Evolutionary conservation across 2,888 invertebrate species (phyloP), one percentile per base, ranked within the genome.

Genomic region (Pemphredon lugubris): DNA sequence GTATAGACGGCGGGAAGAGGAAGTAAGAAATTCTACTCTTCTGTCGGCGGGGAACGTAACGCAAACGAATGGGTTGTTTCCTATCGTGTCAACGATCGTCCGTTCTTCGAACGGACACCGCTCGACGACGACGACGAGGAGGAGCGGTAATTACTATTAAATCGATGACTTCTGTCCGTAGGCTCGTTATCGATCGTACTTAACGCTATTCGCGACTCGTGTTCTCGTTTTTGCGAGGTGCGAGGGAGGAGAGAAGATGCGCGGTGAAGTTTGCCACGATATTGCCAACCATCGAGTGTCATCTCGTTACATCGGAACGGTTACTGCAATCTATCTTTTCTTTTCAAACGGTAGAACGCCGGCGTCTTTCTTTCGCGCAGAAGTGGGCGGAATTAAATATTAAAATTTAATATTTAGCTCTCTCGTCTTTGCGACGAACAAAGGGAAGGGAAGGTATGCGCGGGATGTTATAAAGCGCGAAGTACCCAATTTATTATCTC

Each of bases 101-200:
- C 30, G 39, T 34, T 42, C 42, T 16, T 1, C 44, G n/a, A 45
- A 50, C 37, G 32, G 34, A 37, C n/a, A n/a, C 34, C 48, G 44
- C 5, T 18, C 26, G 16, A 13, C 70, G 23, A 53, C 53, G 23
- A 13, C 70, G 23, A 53, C 53, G 23, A 59, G 40, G 63, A 66
- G 26, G 47, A 53, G 53, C 34, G 54, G 55, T 60, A 61, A 76
- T 76, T 76, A 73, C 59, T 42, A 55, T 67, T 64, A 65, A 65
- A 75, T 69, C 65, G 69, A 69, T 61, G 37, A 53, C 30, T 13
- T 47, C 50, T 18, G 48, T 32, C 39, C 21, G 55, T 50, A 50
- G 26, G 21, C 70, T 40, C 37, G 30, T 40, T 40, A 73, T 73
- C 48, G 73, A 73, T 67, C 67, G 40, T 37, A 37, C 20, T 11